Evolutionary conservation across 2,888 invertebrate genomes (phyloP).

Genomic region (Monochamus alternatus): DNA sequence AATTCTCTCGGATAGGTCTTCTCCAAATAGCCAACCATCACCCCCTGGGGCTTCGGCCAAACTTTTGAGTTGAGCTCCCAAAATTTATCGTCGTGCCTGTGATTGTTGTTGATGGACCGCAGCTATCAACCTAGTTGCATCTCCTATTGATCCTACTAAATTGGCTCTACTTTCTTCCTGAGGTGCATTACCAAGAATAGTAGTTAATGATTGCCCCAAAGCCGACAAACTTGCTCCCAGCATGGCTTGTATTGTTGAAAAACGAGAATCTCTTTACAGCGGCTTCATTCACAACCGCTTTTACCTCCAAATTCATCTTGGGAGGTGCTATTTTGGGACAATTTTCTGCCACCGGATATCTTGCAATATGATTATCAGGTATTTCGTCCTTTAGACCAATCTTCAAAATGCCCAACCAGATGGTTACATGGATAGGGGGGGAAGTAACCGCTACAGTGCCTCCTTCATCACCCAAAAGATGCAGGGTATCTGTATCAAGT

Average conservation of each 20-base stretch:
- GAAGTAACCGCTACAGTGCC: too few relatives aligned
- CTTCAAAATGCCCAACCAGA: not conserved
- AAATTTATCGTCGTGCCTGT: not conserved
- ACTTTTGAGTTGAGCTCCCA: not conserved
- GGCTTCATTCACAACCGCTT: not conserved
- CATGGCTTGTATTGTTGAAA: not conserved
- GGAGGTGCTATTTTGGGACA: not conserved
- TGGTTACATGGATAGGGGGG: not conserved
- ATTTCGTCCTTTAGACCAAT: not conserved
- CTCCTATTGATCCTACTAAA: not conserved
- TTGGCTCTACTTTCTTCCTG: not conserved
- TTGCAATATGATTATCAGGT: not conserved
- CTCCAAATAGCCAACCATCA: not conserved
- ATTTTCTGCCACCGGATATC: not conserved
- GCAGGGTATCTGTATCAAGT: not conserved
- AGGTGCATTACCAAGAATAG: not conserved
- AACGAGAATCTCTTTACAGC: not conserved
- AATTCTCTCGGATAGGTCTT: not conserved
- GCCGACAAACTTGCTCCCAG: constrained; percentile 4
- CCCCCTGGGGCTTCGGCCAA: not conserved
- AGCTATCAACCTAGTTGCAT: not conserved
- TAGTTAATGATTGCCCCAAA: not conserved
- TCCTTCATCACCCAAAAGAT: not conserved
- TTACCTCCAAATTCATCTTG: not conserved
- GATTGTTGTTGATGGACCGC: not conserved